These are phyloP conservation scores for Metacarcinus magister DNA, from an alignment of 2,888 invertebrate genomes.

Conservation along the genomic window DNA sequence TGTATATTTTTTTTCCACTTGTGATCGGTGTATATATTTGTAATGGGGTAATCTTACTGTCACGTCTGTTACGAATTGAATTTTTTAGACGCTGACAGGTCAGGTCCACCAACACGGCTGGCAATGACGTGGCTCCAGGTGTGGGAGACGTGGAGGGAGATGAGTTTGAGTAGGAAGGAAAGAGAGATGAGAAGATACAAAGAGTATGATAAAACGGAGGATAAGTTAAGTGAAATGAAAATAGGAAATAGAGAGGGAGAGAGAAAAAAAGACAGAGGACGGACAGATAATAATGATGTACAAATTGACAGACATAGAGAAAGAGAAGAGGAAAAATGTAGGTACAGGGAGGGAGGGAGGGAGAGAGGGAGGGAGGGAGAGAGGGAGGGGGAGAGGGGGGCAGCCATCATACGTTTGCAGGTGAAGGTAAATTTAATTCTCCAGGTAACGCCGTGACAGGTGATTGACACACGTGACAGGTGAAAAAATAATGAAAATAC, in stretches of 20 bases:
- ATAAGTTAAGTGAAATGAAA: too few species aligned
- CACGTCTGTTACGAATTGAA: background rate
- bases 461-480: background rate
- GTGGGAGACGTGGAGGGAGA: background rate
- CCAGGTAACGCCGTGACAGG: constrained; percentile 16
- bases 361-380: background rate
- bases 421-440: constrained; percentile 10
- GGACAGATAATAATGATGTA: too few species aligned
- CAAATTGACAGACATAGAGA: too few species aligned
- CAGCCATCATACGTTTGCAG: background rate
- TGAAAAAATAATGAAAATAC: background rate
- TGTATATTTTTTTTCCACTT: too few species aligned
- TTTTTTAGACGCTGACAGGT: background rate
- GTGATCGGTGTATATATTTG: too few species aligned
- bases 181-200: too few species aligned
- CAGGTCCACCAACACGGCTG: background rate
- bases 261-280: too few species aligned
- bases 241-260: too few species aligned
- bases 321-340: background rate
- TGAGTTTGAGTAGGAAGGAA: background rate
- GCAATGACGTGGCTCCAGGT: background rate
- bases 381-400: background rate
- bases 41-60: too few species aligned
- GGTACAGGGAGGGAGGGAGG: background rate
- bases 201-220: too few species aligned